Conservation (phyloP, 2,113 vertebrate species). For the Ctenodactylus gundi region DNA sequence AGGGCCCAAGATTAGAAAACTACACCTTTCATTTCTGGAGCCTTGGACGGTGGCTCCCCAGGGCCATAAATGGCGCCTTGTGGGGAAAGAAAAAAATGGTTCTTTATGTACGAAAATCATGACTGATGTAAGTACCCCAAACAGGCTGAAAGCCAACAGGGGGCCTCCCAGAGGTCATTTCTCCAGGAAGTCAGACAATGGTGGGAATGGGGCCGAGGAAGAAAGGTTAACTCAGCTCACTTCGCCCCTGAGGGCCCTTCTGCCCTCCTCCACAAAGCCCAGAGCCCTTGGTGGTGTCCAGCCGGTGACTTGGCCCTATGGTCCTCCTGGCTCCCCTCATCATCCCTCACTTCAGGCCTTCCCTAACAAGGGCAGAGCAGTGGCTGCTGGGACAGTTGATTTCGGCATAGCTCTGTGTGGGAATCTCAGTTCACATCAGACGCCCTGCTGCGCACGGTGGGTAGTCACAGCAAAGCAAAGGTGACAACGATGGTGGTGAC, state of each 20-base stretch:
- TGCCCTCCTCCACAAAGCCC: not conserved
- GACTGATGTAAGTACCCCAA: too few relatives aligned
- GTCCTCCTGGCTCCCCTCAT: not conserved
- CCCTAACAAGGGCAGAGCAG: not conserved
- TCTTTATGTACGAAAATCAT: not conserved
- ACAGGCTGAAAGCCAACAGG: not conserved
- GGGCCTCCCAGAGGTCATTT: not conserved
- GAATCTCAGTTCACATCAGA: not conserved
- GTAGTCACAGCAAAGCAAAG: not conserved
- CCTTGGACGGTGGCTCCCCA: not conserved
- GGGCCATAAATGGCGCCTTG: too few relatives aligned
- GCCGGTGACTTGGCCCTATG: not conserved
- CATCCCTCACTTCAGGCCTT: not conserved
- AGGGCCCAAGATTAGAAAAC: not conserved
- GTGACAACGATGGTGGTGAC: too few relatives aligned
- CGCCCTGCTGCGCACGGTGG: accelerated
- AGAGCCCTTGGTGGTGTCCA: not conserved
- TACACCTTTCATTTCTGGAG: not conserved
- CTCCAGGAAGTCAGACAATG: not conserved
- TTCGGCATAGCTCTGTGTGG: not conserved
- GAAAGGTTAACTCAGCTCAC: not conserved
- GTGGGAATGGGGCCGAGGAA: not conserved
- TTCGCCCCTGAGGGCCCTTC: not conserved
- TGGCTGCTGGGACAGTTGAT: not conserved
- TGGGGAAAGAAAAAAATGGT: too few relatives aligned